Evolutionary conservation across 2,888 invertebrate genomes (phyloP), one percentile per base, ranked within the genome.

Genomic region (Mimas tiliae): DNA sequence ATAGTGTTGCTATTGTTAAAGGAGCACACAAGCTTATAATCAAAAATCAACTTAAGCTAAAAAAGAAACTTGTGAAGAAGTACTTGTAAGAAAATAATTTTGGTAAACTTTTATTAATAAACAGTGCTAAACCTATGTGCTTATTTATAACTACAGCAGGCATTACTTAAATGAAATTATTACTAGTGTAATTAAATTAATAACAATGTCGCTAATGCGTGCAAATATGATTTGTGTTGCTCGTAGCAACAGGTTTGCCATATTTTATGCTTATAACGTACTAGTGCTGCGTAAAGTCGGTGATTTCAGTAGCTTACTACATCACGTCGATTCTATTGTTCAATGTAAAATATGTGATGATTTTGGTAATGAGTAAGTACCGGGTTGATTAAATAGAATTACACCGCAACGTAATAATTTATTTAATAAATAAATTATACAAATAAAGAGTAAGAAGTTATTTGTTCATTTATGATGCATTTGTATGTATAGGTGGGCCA

Each of bases 171-270:
- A 42, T 11, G 11, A 1, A n/a, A 14, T 45, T 45, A 45, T 45
- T 9, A 45, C 12, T 0, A 9, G 14, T 33, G 38, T 19, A 19
- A 38, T 38, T 58, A 42, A 58, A 19, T 38, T 42, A 58, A 42
- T 58, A 58, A 2, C 58, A 16, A 68, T 65, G 66, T 65, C 19
- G 62, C 66, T 70, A 70, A 70, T 72, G 69, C 67, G 27, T 66
- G 66, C 65, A 67, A 66, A 75, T 73, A 72, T 67, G 69, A 72
- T 67, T 68, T 63, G 50, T 63, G 34, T 21, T 34, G 19, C 38
- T 19, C 16, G 42, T 58, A 58, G 58, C 58, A 58, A 58, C 42
- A 58, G 58, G 42, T 58, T 42, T 38, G 3, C 58, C 58, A 58
- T 58, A 58, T 58, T 58, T 58, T 58, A 58, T 58, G 38, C 42